Evolutionary conservation across 1,140 invertebrate species (phyloP), one percentile per base, ranked within the genome.

Genomic region (Drosophila mauritiana): DNA sequence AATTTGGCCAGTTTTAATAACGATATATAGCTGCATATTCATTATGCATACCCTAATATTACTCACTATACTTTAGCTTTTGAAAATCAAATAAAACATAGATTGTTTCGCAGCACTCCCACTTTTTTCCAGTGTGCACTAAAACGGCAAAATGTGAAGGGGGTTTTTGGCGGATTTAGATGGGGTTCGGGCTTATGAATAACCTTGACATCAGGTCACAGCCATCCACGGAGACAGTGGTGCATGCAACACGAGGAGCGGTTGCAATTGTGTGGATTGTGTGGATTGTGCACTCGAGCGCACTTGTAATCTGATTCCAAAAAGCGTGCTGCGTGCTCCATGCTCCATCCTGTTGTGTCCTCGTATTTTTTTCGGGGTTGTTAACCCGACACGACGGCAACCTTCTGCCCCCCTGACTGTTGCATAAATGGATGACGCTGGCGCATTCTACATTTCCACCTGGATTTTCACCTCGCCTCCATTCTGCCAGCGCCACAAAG

Each of bases 291-390:
- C 82, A 88, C 82, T 86, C 74, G 65, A 78, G 83, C 39, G 59
- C 63, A 54, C 78, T 86, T 76, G 72, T 86, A 88, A 86, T 86
- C 83, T 52, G 83, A 88, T 86, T 88, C 73, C 83, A 73, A 53
- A 77, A 86, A 83, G 83, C 76, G 79, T 73, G 75, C 72, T 86
- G 82, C 82, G 75, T 86, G 72, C 82, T 82, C 77, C 79, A 73
- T 56, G 81, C 58, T 22, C 20, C 58, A 78, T 62, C 65, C 57
- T 46, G 31, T 46, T 69, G 42, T 51, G 36, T n/a, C 6, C 36
- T 7, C 12, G 10, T 31, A 11, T 64, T 49, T 31, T 7, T 65
- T 57, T 31, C 20, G 83, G 59, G 83, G 83, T 88, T 89, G 84
- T 89, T 88, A 73, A 88, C 83, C 83, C 76, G 25, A 70, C 43